A percentile compares a stretch with the other conserved stretches of the same genome.
Conservation (phyloP, 2,888 invertebrate species). For the Drymonia ruficornis region DNA sequence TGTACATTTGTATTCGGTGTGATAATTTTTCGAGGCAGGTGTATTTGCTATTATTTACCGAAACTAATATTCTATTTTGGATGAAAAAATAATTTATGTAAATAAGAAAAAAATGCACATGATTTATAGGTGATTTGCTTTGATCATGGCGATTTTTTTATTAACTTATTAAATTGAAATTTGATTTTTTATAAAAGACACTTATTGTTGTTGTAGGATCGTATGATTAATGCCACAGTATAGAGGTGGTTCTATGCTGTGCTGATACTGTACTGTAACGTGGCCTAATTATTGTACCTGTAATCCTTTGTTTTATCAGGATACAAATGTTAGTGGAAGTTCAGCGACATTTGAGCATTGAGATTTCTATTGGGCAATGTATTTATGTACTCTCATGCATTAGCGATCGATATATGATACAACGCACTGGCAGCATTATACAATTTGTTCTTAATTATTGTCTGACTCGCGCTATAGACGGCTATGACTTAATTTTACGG, state of each 20-base stretch:
- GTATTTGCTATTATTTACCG: constrained; percentile 36
- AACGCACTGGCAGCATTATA: neutral
- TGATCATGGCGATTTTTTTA: constrained; percentile 55
- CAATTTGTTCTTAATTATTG: neutral
- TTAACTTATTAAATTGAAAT: constrained; percentile 44
- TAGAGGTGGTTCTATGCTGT: neutral
- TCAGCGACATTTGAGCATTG: constrained; percentile 33
- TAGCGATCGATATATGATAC: neutral
- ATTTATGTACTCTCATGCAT: neutral
- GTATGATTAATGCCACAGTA: constrained; percentile 27
- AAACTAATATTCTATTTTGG: constrained; percentile 38
- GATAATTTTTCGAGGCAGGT: constrained; percentile 23
- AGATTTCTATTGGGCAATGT: neutral
- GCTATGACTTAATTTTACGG: constrained; percentile 5
- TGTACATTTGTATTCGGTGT: constrained; percentile 29
- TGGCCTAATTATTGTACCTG: constrained; percentile 46
- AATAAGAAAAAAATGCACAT: constrained; percentile 43
- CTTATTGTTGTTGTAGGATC: constrained; percentile 41
- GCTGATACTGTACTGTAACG: constrained; percentile 9
- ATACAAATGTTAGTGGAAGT: constrained; percentile 25
- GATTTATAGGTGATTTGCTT: constrained; percentile 27
- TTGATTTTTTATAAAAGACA: constrained; percentile 62
- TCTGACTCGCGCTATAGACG: neutral
- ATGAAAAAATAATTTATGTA: constrained; percentile 41
- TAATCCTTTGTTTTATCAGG: constrained; percentile 39